A percentile compares a stretch with the other conserved stretches of the same genome.
phyloP scores from a whole-genome alignment of 2,888 invertebrate species.

The Lissocephala sabroskyi region DNA sequence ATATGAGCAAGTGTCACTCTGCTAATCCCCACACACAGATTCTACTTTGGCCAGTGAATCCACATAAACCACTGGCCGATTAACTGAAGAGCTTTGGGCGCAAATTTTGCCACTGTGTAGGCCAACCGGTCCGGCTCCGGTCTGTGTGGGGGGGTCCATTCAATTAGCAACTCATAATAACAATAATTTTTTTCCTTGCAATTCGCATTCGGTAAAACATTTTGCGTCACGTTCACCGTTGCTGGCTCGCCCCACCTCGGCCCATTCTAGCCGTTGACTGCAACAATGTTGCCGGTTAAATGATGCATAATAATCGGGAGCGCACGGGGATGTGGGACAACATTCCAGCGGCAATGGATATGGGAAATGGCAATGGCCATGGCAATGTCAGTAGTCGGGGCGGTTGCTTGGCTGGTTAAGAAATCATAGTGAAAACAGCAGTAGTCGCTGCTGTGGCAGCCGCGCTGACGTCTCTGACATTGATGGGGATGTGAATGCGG shows the following conservation, averaged over 20 bases:
- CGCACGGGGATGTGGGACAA: slow-evolving; percentile 37
- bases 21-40: background rate
- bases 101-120: background rate
- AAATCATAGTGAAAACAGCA: slow-evolving; percentile 36
- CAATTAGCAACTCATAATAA: slow-evolving; percentile 66
- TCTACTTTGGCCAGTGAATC: background rate
- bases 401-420: slow-evolving; percentile 20
- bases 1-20: background rate
- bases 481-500: slow-evolving; percentile 6
- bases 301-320: slow-evolving; percentile 61
- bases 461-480: slow-evolving; percentile 22
- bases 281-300: slow-evolving; percentile 63
- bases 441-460: slow-evolving; percentile 24
- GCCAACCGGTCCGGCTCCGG: background rate
- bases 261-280: slow-evolving; percentile 40
- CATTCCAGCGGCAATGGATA: slow-evolving; percentile 40
- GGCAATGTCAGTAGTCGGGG: slow-evolving; percentile 6
- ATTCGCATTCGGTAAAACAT: slow-evolving; percentile 58
- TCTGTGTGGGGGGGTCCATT: slow-evolving; percentile 32
- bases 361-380: slow-evolving; percentile 21
- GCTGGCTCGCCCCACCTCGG: background rate
- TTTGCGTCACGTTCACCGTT: slow-evolving; percentile 49
- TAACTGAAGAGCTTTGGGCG: background rate
- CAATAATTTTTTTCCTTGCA: slow-evolving; percentile 61
- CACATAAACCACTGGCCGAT: background rate